Evolutionary conservation across 2,113 vertebrate genomes (phyloP), one percentile per base, ranked within the genome.

Genomic region (Thryonomys swinderianus): DNA sequence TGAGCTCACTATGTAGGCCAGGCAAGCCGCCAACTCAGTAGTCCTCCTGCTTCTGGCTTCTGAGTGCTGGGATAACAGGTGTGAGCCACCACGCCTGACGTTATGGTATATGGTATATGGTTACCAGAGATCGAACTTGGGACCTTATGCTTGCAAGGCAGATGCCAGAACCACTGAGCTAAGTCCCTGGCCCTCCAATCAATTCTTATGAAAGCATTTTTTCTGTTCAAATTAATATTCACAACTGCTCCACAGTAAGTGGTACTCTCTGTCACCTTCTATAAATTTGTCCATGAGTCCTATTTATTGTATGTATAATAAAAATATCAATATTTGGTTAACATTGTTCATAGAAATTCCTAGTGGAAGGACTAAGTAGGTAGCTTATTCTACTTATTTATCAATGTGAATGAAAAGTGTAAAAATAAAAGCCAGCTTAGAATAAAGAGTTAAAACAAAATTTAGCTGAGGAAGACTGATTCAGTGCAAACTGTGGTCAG

Each of bases 391-490:
- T 48, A 59, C 27, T 48, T 53, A 69, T n/a, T 37, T 90, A 45
- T 21, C 32, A 78, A 48, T n/a, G 64, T 37, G 69, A 92, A 55
- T 90, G n/a, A 78, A 94, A 81, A 73, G 1, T n/a, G 61, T 80
- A 55, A 55, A 94, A 90, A 67, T 18, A 80, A 81, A 96, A 92
- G 40, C 32, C 18, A 64, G n/a, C 23, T 96, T 61, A 91, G 61
- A 34, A 40, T 88, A 14, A 92, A 93, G 20, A 94, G 80, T 53
- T 62, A 73, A 37, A 30, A 81, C 96, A 96, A 85, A 73, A 37
- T 80, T 59, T 89, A 93, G 96, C 94, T 95, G 96, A 90, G 93
- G 81, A 95, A 91, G 74, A 97, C 96, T 96, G 97, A 97, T 93
- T 85, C 94, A 85, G 93, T 67, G 86, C 92, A 93, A 98, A 97